Evolutionary conservation across 1,140 invertebrate species (phyloP), one percentile per base, ranked within the genome.

Genomic region (Hermatobates lingyangjiaoensis): DNA sequence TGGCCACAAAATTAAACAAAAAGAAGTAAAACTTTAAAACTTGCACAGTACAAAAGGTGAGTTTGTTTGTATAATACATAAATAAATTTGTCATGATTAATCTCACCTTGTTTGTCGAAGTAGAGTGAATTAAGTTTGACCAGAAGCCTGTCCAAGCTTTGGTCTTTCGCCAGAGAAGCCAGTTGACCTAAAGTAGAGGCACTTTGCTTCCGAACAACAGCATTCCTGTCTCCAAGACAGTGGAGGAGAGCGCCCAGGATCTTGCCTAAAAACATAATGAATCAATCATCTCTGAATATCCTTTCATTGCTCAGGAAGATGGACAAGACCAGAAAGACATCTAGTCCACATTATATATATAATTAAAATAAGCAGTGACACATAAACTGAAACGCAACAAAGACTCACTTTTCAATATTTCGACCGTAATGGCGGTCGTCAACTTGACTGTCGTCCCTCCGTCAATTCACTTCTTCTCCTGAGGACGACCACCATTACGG

Each of bases 121-220:
- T 90, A 93, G 68, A 87, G 79, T 18, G 71, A 74, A 54, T 81
- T 76, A 44, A 93, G 68, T 62, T 81, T 90, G 55, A 73, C 72
- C 61, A 93, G 80, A 12, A 94, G 64, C 61, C 88, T 92, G 57
- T 88, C 84, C 44, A 89, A 72, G 60, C 84, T 90, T 57, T 80
- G 80, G 51, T 83, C 76, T 71, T 92, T 92, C n/a, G 86, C 85
- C 54, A 79, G 76, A 50, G 82, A 77, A 2, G 88, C 78, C n/a
- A 94, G 67, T 60, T 91, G 79, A 1, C 88, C 90, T 48, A 94
- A 77, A 15, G 84, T 79, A 45, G 74, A 72, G 0, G 87, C 83
- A 63, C 82, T 87, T 54, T 82, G 79, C 66, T 88, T 91, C 52
- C 87, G 73, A 2, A 94, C 75, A 0, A 80, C 76, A 1, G 73